Evolutionary conservation across 2,888 invertebrate genomes (phyloP).

Genomic region (Lingula anatina): DNA sequence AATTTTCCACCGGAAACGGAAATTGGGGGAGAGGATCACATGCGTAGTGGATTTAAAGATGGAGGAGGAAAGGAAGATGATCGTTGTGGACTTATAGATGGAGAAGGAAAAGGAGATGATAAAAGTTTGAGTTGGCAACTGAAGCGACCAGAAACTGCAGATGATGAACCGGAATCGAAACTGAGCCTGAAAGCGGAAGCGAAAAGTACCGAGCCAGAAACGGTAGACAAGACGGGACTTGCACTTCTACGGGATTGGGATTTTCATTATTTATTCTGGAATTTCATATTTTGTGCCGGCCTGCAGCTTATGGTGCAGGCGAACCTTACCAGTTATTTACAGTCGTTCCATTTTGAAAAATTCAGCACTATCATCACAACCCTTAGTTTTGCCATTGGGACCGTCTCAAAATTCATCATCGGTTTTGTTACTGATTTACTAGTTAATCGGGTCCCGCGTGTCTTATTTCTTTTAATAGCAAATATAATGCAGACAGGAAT

Average conservation of each 20-base stretch:
- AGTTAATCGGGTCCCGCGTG: conserved; percentile 23
- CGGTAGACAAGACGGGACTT: conserved; percentile 20
- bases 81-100: too few species aligned
- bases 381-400: conserved; percentile 24
- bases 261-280: conserved; percentile 31
- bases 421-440: conserved; percentile 27
- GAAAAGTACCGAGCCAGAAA: conserved; percentile 4
- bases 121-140: too few species aligned
- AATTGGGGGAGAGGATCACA: too few species aligned
- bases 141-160: too few species aligned
- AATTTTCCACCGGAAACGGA: too few species aligned
- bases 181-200: too few species aligned
- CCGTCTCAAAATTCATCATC: conserved; percentile 23
- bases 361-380: conserved; percentile 27
- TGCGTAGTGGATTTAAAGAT: background rate
- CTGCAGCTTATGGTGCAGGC: conserved; percentile 29
- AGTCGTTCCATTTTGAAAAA: conserved; percentile 22
- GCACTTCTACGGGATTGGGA: conserved; percentile 20
- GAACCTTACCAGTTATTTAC: conserved; percentile 28
- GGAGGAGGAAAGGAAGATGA: too few species aligned
- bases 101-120: too few species aligned
- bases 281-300: conserved; percentile 27
- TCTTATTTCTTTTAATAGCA: conserved; percentile 19
- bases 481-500: conserved; percentile 24
- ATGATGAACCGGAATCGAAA: conserved; percentile 4